Evolutionary conservation across 2,888 invertebrate genomes (phyloP), one percentile per base, ranked within the genome.

Genomic region (Epirrhoe tristata): DNA sequence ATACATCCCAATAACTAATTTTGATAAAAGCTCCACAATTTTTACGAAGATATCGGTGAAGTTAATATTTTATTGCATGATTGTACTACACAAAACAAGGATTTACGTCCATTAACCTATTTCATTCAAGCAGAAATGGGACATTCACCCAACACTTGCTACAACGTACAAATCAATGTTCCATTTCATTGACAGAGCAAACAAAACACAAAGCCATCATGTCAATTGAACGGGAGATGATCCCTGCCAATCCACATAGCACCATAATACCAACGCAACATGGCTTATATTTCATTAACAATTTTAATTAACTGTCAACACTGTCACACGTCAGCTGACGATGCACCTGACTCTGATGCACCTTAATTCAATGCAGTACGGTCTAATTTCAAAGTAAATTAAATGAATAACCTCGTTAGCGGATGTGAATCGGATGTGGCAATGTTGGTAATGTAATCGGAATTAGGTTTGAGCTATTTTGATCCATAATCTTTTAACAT

Each of bases 241-340:
- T 48, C 14, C 52, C 34, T 46, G 52, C 39, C 34, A 32, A 7
- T 56, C 34, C 10, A 63, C 57, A 17, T 46, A 63, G 16, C 43
- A 53, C 53, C 34, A 39, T 63, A 52, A 2, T 52, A 43, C 52
- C 51, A 24, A 32, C 55, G 43, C 43, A 43, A 53, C 46, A 63
- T n/a, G 43, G 57, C 52, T 53, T 63, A 58, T 58, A 58, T 63
- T 63, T 55, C 55, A 62, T 62, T 62, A 39, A 12, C 55, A 31
- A 43, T 60, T 64, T 58, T 58, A 58, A 58, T 64, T 58, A 58
- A 64, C 64, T 64, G 58, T 39, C 64, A 54, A 58, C 32, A 46
- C 51, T 57, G 55, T 53, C 56, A 57, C 43, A 52, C 51, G 57
- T 43, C 53, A 58, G 34, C 14, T 58, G 58, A 58, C 50, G 32